Percentiles rank a stretch among this genome's conserved stretches.
phyloP scores from a whole-genome alignment of 2,113 vertebrate species.

The Platanista minor region DNA sequence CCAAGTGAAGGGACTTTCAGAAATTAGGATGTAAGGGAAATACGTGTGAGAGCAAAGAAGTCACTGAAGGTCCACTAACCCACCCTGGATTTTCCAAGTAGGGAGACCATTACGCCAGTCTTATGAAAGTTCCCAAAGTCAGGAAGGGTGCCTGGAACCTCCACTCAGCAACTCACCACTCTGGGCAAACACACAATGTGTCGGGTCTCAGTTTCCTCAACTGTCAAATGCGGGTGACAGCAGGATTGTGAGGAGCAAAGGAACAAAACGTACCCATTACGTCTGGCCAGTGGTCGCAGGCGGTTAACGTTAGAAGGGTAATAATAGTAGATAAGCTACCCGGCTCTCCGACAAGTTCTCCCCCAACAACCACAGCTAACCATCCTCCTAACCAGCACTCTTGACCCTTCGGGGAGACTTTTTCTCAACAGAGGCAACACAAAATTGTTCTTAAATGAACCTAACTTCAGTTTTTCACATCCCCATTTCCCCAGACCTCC shows the following conservation, averaged over 20 bases:
- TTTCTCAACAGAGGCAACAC: not conserved
- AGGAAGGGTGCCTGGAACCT: not conserved
- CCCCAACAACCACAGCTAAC: not conserved
- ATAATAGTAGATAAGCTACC: not conserved
- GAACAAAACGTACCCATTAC: fast-evolving
- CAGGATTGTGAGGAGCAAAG: not conserved
- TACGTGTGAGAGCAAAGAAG: not conserved
- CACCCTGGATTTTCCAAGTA: not conserved
- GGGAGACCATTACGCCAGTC: not conserved
- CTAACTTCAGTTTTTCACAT: not conserved
- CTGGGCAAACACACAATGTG: not conserved
- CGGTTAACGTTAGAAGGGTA: not conserved
- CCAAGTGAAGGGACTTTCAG: not conserved
- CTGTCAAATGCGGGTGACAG: not conserved
- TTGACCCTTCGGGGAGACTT: not conserved
- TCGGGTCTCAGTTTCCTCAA: not conserved
- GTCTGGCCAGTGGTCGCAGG: not conserved
- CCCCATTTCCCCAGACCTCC: not conserved
- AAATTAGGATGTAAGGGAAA: not conserved
- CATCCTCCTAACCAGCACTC: not conserved
- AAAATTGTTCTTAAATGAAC: not conserved
- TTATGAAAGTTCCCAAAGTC: not conserved
- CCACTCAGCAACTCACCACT: not conserved
- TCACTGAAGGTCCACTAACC: not conserved
- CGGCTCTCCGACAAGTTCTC: not conserved